Base-by-base conservation (phyloP, 2,113 vertebrate genomes). In the Philantomba maxwellii region DNA sequence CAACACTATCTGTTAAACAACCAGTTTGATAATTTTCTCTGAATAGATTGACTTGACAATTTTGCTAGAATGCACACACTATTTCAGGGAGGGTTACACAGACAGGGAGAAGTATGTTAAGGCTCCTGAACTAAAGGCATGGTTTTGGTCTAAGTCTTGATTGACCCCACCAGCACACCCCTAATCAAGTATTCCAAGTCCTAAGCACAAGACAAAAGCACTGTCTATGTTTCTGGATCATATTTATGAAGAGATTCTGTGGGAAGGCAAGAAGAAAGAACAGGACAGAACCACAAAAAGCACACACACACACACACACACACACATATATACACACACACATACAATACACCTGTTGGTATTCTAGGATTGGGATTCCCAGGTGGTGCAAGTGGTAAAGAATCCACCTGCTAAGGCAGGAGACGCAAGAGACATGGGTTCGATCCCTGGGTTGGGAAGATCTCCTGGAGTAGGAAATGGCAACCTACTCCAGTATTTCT, bases 21-120 rank as follows among this genome's bases (percentile, higher is more conserved):
- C 11, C 25, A 49, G 9, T 81, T 53, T 83, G n/a, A 28, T 93
- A 7, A 13, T 81, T 77, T 87, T 88, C 86, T 89, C 26, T 95
- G 55, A 39, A n/a, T 82, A 43, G 19, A 39, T 45, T 36, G 64
- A 39, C 26, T 33, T 57, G 28, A 75, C 23, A 53, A 1, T 70
- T 89, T 6, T 7, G 6, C 57, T 66, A 30, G 45, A 43, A 92
- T 17, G 62, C 3, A 49, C 17, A 55, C 17, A 33, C 64, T 70
- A 23, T 16, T 58, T 33, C 19, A 28, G 13, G 28, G 21, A 33
- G 28, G 43, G 19, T 23, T 43, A 49, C 19, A 47, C 3, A 28
- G n/a, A 19, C 19, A 23, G 10, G n/a, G 26, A 81, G 57, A 45
- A 55, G 51, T 23, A 6, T 4, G 33, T 66, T 17, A 15, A n/a